These are phyloP conservation scores for Tragelaphus strepsiceros DNA, from an alignment of 2,113 vertebrate genomes.

Conservation along the genomic window DNA sequence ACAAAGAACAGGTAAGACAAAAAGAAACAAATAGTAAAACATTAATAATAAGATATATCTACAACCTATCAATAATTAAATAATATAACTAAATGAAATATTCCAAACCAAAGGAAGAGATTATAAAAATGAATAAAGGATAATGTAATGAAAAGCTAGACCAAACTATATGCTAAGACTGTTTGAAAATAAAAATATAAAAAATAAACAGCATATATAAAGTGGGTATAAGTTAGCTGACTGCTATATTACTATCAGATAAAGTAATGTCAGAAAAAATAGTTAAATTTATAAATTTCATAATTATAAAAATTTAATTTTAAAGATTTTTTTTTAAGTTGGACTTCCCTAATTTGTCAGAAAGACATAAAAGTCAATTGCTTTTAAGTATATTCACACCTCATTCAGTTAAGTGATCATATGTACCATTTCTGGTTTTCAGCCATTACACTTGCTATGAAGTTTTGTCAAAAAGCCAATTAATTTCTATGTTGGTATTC, in stretches of 20 bases:
- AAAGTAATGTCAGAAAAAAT: too few relatives aligned
- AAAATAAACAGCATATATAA: not conserved
- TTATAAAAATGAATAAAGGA: not conserved
- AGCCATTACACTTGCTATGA: not conserved
- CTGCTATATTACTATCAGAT: too few relatives aligned
- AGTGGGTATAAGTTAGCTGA: not conserved
- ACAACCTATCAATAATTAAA: not conserved
- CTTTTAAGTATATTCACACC: not conserved
- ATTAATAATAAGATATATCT: not conserved
- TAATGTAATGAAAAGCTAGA: not conserved
- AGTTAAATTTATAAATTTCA: too few relatives aligned
- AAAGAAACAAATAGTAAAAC: not conserved
- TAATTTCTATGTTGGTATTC: constrained; percentile 40
- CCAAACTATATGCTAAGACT: not conserved
- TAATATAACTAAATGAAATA: not conserved
- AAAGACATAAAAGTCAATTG: not conserved
- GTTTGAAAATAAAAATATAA: not conserved
- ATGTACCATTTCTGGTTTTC: not conserved
- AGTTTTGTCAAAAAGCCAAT: constrained; percentile 39
- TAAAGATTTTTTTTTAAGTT: not conserved
- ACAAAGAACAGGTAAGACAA: not conserved
- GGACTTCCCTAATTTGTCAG: not conserved
- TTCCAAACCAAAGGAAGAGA: not conserved
- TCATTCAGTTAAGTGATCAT: not conserved
- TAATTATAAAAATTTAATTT: not conserved